Evolutionary conservation across 2,888 invertebrate genomes (phyloP), one percentile per base, ranked within the genome.

Genomic region (Electrophaes corylata): DNA sequence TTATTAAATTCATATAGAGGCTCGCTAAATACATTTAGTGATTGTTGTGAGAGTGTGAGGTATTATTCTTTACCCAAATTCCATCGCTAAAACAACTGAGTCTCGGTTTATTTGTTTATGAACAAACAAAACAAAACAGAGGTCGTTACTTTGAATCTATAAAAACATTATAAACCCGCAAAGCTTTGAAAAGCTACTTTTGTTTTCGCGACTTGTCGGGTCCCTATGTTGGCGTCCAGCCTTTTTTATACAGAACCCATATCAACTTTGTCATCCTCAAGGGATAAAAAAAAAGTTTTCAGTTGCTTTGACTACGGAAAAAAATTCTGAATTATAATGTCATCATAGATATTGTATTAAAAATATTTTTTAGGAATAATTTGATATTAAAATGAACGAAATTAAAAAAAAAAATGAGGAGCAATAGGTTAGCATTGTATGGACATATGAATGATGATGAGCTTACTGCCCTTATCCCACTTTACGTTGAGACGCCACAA

Each of bases 261-360:
- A 56, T 67, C 65, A 64, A 52, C 54, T 49, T 57, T 62, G 65
- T 65, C 67, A 63, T 47, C 65, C 60, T 41, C 65, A 62, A 63
- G 55, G 47, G 54, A 40, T 41, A 52, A 48, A 61, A 67, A 64
- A 41, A 57, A 62, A 59, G 56, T 53, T 57, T 56, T 52, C 40
- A 62, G 66, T 64, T 53, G 37, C 56, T 61, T 49, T 62, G 57
- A 50, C 57, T 59, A 59, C 29, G 16, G 23, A 33, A 37, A 54
- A 44, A 44, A 20, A 20, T 45, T 57, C 50, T 49, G 54, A 51
- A 60, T 58, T 61, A 33, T 44, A 49, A 35, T 45, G 52, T 47
- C 26, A 39, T 20, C 14, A 4, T 20, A 46, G 41, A 48, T 41
- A 46, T 23, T 26, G n/a, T 12, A 6, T 41, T 20, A 6, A 37